Percentiles rank a stretch among this genome's conserved stretches.
These are phyloP conservation scores for Masnerella sp. DNA, from an alignment of 2,888 invertebrate species.

Conservation along the genomic window DNA sequence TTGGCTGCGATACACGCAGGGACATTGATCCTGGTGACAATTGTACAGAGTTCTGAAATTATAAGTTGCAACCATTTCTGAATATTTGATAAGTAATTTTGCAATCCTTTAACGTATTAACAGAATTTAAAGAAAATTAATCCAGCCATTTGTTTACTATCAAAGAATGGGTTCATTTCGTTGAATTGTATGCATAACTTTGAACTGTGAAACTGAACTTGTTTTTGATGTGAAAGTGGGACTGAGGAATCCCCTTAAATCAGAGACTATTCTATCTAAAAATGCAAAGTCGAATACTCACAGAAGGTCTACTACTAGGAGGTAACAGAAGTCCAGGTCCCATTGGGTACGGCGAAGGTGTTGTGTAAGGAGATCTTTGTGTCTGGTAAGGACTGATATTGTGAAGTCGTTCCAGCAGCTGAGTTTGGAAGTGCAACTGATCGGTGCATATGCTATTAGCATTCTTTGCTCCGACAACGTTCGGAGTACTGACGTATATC, in stretches of 20 bases:
- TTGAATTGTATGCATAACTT: too few relatives aligned
- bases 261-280: too few relatives aligned
- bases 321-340: constrained; percentile 70
- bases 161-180: too few relatives aligned
- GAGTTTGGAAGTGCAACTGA: constrained; percentile 78
- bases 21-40: constrained; percentile 70
- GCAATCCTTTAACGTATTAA: too few relatives aligned
- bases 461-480: constrained; percentile 64
- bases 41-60: constrained; percentile 68
- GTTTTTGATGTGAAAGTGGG: too few relatives aligned
- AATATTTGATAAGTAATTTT: constrained; percentile 2
- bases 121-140: too few relatives aligned
- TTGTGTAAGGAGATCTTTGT: constrained; percentile 72
- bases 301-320: constrained; percentile 69
- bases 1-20: constrained; percentile 71
- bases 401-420: constrained; percentile 79
- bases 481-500: constrained; percentile 68
- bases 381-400: constrained; percentile 77
- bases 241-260: too few relatives aligned
- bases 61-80: constrained; percentile 19
- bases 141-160: too few relatives aligned
- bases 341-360: constrained; percentile 71
- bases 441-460: constrained; percentile 68
- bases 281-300: too few relatives aligned
- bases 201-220: too few relatives aligned